These are phyloP conservation scores for Whitmania pigra DNA, from an alignment of 1,140 invertebrate species.

Conservation along the genomic window DNA sequence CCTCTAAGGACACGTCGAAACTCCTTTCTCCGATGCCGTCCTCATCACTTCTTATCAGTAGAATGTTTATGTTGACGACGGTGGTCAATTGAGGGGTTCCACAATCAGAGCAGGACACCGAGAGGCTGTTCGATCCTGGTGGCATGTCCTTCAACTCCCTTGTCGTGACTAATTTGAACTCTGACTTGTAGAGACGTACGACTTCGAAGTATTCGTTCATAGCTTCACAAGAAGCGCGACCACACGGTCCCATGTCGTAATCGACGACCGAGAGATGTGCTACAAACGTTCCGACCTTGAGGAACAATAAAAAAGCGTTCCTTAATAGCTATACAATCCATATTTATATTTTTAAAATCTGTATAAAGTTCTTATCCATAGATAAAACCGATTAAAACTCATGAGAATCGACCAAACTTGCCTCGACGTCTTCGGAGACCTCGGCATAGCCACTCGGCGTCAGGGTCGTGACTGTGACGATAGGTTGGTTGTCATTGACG, in stretches of 20 bases:
- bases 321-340: too few relatives aligned
- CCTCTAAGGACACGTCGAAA: too few relatives aligned
- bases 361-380: background rate
- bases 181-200: constrained; percentile 12
- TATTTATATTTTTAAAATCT: too few relatives aligned
- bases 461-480: constrained; percentile 22
- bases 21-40: too few relatives aligned
- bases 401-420: background rate
- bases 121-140: too few relatives aligned
- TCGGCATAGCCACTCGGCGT: constrained; percentile 8
- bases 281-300: constrained; percentile 14
- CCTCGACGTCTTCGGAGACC: constrained; percentile 20
- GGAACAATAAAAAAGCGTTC: too few relatives aligned
- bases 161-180: constrained; percentile 14
- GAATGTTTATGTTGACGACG: too few relatives aligned
- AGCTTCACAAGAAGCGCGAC: background rate
- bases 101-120: too few relatives aligned
- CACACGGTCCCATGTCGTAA: constrained; percentile 21
- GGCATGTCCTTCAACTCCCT: background rate
- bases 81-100: too few relatives aligned
- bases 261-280: constrained; percentile 18
- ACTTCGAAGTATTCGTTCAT: constrained; percentile 1
- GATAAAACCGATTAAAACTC: background rate
- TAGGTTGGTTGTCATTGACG: constrained; percentile 41
- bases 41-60: too few relatives aligned